Base-by-base conservation (phyloP, 2,888 invertebrate species). In the Aporophyla lueneburgensis region DNA sequence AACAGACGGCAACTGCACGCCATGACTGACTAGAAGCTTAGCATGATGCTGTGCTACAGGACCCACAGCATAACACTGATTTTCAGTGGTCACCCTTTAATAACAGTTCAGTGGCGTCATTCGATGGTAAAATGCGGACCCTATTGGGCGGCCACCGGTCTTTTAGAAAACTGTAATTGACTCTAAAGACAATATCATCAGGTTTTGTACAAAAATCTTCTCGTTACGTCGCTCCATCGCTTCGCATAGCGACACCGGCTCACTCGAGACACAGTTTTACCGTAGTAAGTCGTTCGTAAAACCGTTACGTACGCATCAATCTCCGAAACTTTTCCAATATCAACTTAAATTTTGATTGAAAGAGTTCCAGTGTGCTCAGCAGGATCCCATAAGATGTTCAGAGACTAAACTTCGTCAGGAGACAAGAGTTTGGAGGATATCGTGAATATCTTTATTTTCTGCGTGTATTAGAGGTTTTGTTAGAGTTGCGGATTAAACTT, bases 301-400 rank as follows among this genome's bases (percentile, higher is more conserved):
- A 81, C 83, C 86, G 86, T 85, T 89, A 78, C 69, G 65, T 78
- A 88, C 90, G 91, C 91, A 93, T 92, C 93, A 92, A 92, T 92
- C 92, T 89, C 80, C 70, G 43, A 77, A 92, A 93, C 92, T 93
- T 93, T 93, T 91, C 92, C 92, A 93, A 93, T 93, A 93, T 93
- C 90, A 90, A 92, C 90, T 93, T 92, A 92, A 93, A 92, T 92
- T 93, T 93, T 93, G 93, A 93, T 92, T 90, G 91, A 91, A 92
- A 86, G 90, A 91, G 91, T 91, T 93, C 87, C 73, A 79, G 80
- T 79, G 85, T 82, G 83, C 87, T 86, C 80, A 80, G 77, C 76
- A 66, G 73, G 72, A 80, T 86, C 67, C 78, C 76, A 66, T 76
- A 65, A 69, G 78, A 76, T 65, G 76, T 73, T 85, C 72, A 33